phyloP scores from a whole-genome alignment of 2,888 invertebrate species.

The Melitaea athalia region DNA sequence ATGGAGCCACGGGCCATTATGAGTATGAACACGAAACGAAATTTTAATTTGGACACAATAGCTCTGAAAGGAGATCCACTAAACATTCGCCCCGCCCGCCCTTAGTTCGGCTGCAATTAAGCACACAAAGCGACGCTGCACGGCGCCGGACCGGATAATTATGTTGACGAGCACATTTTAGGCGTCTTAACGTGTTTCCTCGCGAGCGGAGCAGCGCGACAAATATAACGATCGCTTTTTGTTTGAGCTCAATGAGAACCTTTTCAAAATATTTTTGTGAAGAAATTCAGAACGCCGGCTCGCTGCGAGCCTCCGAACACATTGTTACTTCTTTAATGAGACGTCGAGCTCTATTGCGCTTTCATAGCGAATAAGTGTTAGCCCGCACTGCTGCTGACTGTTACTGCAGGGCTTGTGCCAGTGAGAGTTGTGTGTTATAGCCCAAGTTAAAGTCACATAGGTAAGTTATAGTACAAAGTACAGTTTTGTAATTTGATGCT shows the following conservation, averaged over 20 bases:
- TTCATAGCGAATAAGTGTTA: not conserved
- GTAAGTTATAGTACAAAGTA: too few species aligned
- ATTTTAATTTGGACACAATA: not conserved
- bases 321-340: not conserved
- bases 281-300: not conserved
- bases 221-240: slow-evolving; percentile 13
- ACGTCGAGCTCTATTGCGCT: not conserved
- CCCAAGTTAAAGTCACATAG: too few species aligned
- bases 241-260: slow-evolving; percentile 5
- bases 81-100: not conserved
- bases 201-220: slow-evolving; percentile 5
- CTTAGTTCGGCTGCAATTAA: slow-evolving; percentile 8
- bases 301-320: not conserved
- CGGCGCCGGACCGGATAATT: slow-evolving; percentile 27
- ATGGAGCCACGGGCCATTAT: not conserved
- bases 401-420: too few species aligned
- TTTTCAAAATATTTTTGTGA: not conserved
- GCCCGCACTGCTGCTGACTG: too few species aligned
- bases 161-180: slow-evolving; percentile 28
- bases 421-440: too few species aligned
- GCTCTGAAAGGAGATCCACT: not conserved
- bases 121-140: not conserved
- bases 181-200: slow-evolving; percentile 24
- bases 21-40: not conserved
- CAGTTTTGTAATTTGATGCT: too few species aligned